Base-by-base conservation (phyloP, 2,113 vertebrate species). In the Pachycephala philippinensis region DNA sequence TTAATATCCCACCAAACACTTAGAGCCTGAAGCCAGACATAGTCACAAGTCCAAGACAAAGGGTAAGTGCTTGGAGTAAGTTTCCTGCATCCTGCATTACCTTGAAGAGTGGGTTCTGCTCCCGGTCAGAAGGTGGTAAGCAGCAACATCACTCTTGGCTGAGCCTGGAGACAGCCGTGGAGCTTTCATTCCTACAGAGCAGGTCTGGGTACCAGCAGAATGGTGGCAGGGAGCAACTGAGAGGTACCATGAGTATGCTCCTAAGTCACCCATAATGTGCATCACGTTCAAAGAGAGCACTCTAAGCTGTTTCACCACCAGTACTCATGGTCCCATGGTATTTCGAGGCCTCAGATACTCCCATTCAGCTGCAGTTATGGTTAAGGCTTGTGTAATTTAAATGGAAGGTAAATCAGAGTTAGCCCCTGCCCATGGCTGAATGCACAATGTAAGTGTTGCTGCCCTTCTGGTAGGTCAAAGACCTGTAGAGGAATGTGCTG, bases 171-270 rank as follows among this genome's bases (percentile, higher is more conserved):
- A 7, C n/a, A 65, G 14, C 13, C 0, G 0, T 70, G 69, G 14
- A 74, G 4, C 6, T 70, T 70, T 78, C 6, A 26, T 60, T 40
- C 27, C 31, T 33, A 11, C 57, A 78, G 24, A 66, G 16, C 21
- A 66, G 30, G 8, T 30, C 20, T 83, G 31, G 42, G 11, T 60
- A n/a, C 52, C 57, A 80, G 22, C 40, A 65, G 49, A 80, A 31
- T 22, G 6, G 37, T 83, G 23, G 1, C 33, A 63, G 37, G 83
- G 47, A 83, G 49, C 3, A 5, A 18, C 35, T 33, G 27, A 59
- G 37, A 42, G 13, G 7, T 35, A 30, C 30, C 75, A 23, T 0
- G 0, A 57, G 10, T 40, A 11, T 53, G 10, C 2, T 66, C 45
- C 30, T 20, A 33, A 20, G 9, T 35, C 50, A 10, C 19, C 30